Evolutionary conservation across 2,888 invertebrate species (phyloP), one percentile per base, ranked within the genome.

Genomic region (Lacanobia oleracea): DNA sequence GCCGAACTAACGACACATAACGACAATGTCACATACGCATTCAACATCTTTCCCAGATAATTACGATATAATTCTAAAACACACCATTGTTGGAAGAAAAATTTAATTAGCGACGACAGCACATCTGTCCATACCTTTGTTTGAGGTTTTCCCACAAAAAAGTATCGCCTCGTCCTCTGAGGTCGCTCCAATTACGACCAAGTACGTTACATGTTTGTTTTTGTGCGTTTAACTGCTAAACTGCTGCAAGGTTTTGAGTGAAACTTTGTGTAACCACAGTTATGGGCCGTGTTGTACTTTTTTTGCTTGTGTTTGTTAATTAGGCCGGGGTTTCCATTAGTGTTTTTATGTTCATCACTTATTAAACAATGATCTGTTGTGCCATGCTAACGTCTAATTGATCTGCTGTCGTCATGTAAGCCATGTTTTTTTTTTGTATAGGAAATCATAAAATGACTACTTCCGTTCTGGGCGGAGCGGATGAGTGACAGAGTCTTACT

Each of bases 141-240:
- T 77, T n/a, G 21, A 72, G 68, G 61, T 84, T 86, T 83, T 80
- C 84, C 73, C 85, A 85, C 79, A 83, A 83, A 80, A 85, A 85
- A 76, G 72, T 81, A 75, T 73, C 59, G 62, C 18, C 64, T 61
- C 75, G 77, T 83, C 81, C 82, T 81, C 69, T 69, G 65, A 84
- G 84, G 85, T 73, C 85, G 82, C 78, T 77, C 83, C 79, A 82
- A 83, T 84, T 82, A 75, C 73, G 69, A 53, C 45, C 79, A 85
- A 85, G 83, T 69, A 77, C 84, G 65, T 63, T 53, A 62, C 61
- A 81, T 76, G 72, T 82, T 68, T 67, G 83, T 84, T 82, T 84
- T 84, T 84, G 75, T 72, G 23, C 18, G 33, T 60, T 7, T 59
- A 57, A 23, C 70, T 57, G 43, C 63, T 70, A 54, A 79, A 73